Base-by-base conservation (phyloP, 2,113 vertebrate genomes). In the Petrocephalus zakoni region DNA sequence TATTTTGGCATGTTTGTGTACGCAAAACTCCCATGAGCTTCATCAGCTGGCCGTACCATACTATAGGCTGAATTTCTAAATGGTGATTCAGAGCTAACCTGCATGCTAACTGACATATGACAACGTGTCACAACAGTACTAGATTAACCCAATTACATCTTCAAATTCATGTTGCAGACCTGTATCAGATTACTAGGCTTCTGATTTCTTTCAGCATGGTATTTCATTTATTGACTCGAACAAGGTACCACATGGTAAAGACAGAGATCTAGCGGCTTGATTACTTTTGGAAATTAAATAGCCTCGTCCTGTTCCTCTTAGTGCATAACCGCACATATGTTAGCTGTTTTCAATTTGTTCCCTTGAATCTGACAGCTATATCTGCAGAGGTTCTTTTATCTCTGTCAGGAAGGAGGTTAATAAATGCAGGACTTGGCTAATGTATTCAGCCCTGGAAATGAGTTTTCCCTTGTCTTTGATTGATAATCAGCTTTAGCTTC, bases 401-500 rank as follows among this genome's bases (percentile, higher is more conserved):
- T 86, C 84, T 86, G 84, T 11, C 21, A 47, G 42, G 81, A 83
- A 83, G 37, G 81, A 47, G 81, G 81, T 83, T 83, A 49, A 86
- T 86, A 55, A 86, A 86, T 55, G 84, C 84, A 53, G 49, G 51
- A 55, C 52, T 86, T 86, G 55, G 84, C 51, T 53, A 56, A 55
- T 55, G 49, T 34, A 86, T 34, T 55, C 15, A 55, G 52, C 46
- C 25, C 84, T 55, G 29, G 15, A 25, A 86, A 55, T 86, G 29
- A 86, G 82, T 49, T 19, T 86, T 49, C 81, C 19, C 21, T 83
- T 37, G 42, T 83, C 81, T 47, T 49, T 83, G 81, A 83, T 46
- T 83, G 81, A 83, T 83, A 83, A 49, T 46, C 46, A 47, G 21
- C 46, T 83, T 49, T 47, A 4, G 19, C 42, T 49, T n/a, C 81